Percentiles rank a stretch among this genome's conserved stretches.
These are phyloP conservation scores for Yponomeuta sedellus DNA, from an alignment of 2,888 invertebrate genomes.

Conservation along the genomic window DNA sequence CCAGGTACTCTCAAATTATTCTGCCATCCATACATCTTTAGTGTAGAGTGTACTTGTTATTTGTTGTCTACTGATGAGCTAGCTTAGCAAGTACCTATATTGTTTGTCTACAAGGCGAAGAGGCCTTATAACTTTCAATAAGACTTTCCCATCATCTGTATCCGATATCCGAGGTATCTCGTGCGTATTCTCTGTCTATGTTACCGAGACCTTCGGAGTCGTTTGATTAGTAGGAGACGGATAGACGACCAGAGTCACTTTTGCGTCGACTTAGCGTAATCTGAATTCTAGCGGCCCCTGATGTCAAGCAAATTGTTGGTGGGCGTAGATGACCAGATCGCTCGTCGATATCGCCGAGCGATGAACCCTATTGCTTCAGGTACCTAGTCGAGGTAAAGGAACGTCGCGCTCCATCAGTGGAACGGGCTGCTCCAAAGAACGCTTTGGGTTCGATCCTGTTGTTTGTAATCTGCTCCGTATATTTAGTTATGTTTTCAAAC, in stretches of 20 bases:
- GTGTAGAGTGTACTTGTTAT: too few relatives aligned
- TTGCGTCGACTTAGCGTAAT: too few relatives aligned
- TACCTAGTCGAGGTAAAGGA: constrained; percentile 50
- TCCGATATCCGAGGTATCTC: not conserved
- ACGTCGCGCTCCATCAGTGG: constrained; percentile 51
- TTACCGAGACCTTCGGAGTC: not conserved
- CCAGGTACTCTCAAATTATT: too few relatives aligned
- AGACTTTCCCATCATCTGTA: not conserved
- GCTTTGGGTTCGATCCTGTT: constrained; percentile 7
- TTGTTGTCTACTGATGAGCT: too few relatives aligned
- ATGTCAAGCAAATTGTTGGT: not conserved
- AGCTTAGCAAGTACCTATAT: too few relatives aligned
- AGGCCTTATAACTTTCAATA: not conserved
- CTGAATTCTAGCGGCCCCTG: not conserved
- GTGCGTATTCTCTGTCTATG: not conserved
- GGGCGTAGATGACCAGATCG: not conserved
- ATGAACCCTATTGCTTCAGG: constrained; percentile 38
- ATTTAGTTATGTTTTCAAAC: too few relatives aligned
- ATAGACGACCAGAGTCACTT: not conserved
- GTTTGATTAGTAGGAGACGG: not conserved
- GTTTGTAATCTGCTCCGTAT: too few relatives aligned
- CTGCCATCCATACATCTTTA: too few relatives aligned
- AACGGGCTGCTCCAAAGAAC: constrained; percentile 13
- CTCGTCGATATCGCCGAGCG: constrained; percentile 36
- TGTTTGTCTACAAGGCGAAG: too few relatives aligned